Base-by-base conservation (phyloP, 1,140 invertebrate species). In the Gonioctena quinquepunctata region DNA sequence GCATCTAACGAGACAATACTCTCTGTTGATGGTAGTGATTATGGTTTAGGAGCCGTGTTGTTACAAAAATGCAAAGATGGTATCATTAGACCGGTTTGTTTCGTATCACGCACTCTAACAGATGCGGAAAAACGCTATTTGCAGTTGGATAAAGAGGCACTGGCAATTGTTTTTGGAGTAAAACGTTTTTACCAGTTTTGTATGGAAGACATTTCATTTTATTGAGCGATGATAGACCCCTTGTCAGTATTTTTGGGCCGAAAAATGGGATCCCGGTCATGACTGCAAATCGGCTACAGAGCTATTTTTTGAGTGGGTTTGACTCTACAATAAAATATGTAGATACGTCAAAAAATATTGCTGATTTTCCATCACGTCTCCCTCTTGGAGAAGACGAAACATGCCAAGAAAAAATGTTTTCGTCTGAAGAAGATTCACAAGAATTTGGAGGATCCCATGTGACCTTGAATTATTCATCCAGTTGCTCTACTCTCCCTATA, bases 141-240 rank as follows among this genome's bases (percentile, higher is more conserved):
- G 6, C 83, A 85, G 68, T 83, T 87, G 26, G 85, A 90, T 28
- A 86, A 84, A 72, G 87, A 90, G 80, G 84, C 83, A 7, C 73
- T 87, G 16, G 81, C 83, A 2, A 83, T 89, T 13, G 67, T 88
- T 1, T 42, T 42, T n/a, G 33, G 33, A 42, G 33, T 42, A 13
- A 42, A 83, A 66, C 85, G 85, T 74, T 89, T 89, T 76, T 80
- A 87, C 27, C 72, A 85, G 28, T 89, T 85, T 60, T 90, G 50
- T 54, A 19, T 73, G 87, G 87, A 27, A 71, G 80, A n/a, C 49
- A 79, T 16, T 89, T 89, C 79, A 77, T 76, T 5, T 69, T 88
- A n/a, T 70, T 78, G 33, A 86, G 85, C 1, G 87, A 88, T 72
- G 83, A 88, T 70, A 78, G 84, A 67, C 85, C 86, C 3, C 70